These are phyloP conservation scores for Gadus macrocephalus DNA, from an alignment of 2,113 vertebrate genomes.

Conservation along the genomic window DNA sequence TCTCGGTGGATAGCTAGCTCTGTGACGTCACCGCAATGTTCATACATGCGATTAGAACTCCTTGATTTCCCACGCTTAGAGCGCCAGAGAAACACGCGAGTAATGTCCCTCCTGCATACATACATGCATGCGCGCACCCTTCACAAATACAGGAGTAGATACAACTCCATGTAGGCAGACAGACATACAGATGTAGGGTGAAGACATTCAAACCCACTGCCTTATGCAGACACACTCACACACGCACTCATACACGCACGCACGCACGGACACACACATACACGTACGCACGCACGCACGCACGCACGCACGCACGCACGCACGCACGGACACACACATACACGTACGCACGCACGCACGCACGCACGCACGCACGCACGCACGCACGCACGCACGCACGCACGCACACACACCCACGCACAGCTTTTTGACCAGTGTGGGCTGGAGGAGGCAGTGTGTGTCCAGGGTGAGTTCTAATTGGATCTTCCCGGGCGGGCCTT, in stretches of 20 bases:
- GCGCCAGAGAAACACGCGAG: too few species aligned
- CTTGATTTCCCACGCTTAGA: too few species aligned
- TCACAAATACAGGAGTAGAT: too few species aligned
- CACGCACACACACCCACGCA: constrained; percentile 14
- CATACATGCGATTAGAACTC: too few species aligned
- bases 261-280: background rate
- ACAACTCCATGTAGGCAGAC: background rate
- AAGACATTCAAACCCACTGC: background rate
- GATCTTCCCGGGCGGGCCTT: constrained; percentile 61
- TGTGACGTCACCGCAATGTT: too few species aligned
- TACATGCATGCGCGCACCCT: too few species aligned
- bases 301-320: constrained; percentile 5
- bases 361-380: background rate
- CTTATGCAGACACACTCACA: background rate
- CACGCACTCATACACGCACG: background rate
- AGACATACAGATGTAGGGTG: background rate
- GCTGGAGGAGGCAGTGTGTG: constrained; percentile 30
- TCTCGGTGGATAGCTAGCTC: too few species aligned
- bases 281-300: background rate
- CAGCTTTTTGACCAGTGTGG: constrained; percentile 15
- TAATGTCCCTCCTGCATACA: too few species aligned
- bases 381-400: constrained; percentile 7
- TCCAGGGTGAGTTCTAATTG: constrained; percentile 53
- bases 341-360: constrained; percentile 8
- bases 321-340: background rate